Evolutionary conservation across 2,888 invertebrate genomes (phyloP).

Genomic region (Cantharis rustica): DNA sequence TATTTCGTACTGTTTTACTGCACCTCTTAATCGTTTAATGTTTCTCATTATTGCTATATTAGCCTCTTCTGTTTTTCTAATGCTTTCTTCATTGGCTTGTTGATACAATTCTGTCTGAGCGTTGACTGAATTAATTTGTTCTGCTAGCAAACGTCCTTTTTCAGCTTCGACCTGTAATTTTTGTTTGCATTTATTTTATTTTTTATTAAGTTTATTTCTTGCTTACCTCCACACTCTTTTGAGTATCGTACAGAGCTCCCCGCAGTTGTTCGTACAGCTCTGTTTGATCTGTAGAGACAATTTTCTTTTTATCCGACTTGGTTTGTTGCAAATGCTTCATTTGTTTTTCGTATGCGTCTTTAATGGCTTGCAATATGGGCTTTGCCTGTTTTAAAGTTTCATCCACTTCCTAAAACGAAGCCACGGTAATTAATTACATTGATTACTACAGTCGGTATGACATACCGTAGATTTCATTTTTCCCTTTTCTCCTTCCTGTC

Average conservation of each 20-base stretch:
- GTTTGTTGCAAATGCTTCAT: constrained; percentile 33
- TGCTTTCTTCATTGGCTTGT: constrained; percentile 49
- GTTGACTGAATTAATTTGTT: constrained; percentile 50
- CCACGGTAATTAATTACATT: no score
- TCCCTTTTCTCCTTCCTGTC: constrained; percentile 49
- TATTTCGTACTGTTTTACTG: constrained; percentile 46
- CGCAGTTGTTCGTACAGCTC: constrained; percentile 50
- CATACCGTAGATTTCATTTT: constrained; percentile 44
- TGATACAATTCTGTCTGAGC: constrained; percentile 48
- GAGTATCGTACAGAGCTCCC: constrained; percentile 48
- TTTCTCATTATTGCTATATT: constrained; percentile 52
- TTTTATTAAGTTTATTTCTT: not conserved
- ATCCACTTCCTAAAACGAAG: constrained; percentile 41
- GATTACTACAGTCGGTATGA: no score
- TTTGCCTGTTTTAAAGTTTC: constrained; percentile 40
- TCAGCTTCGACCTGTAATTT: constrained; percentile 48
- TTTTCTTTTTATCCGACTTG: constrained; percentile 37
- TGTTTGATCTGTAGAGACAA: constrained; percentile 44
- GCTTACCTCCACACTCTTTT: constrained; percentile 49
- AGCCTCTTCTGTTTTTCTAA: constrained; percentile 49
- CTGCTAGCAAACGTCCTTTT: constrained; percentile 49
- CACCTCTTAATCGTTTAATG: constrained; percentile 46
- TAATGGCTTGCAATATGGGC: constrained; percentile 42
- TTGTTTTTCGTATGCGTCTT: constrained; percentile 41
- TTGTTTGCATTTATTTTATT: no score